These are phyloP conservation scores for Rhinella marina DNA, from an alignment of 2,797 vertebrate genomes.

Conservation along the genomic window DNA sequence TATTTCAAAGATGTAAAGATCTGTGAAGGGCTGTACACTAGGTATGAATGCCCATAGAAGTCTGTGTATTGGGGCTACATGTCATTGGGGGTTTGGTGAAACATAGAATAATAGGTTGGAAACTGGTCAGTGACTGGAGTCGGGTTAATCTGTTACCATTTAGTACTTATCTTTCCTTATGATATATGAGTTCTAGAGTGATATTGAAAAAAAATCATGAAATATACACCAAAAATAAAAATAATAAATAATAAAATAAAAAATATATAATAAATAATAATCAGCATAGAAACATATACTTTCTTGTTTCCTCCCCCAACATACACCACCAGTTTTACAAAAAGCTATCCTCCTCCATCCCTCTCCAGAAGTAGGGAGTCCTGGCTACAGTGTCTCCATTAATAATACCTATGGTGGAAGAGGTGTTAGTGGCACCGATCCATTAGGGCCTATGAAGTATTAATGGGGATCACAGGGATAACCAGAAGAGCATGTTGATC, in stretches of 20 bases:
- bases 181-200: not conserved
- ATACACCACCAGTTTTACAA: not conserved
- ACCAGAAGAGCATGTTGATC: not conserved
- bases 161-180: not conserved
- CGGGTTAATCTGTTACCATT: too few species aligned
- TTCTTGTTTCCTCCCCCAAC: too few species aligned
- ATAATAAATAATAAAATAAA: too few species aligned
- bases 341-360: not conserved
- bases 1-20: too few species aligned
- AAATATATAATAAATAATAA: too few species aligned
- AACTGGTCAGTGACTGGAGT: not conserved
- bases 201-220: not conserved
- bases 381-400: too few species aligned
- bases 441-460: not conserved
- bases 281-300: not conserved
- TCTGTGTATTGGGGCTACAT: not conserved
- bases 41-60: too few species aligned
- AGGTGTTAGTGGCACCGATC: not conserved
- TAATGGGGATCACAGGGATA: not conserved
- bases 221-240: too few species aligned
- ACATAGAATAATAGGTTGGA: not conserved
- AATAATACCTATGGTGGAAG: too few species aligned
- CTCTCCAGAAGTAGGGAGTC: too few species aligned
- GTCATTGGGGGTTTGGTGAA: too few species aligned
- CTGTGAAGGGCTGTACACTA: too few species aligned